Evolutionary conservation across 2,113 vertebrate genomes (phyloP).

Genomic region (Mystacornis crossleyi): DNA sequence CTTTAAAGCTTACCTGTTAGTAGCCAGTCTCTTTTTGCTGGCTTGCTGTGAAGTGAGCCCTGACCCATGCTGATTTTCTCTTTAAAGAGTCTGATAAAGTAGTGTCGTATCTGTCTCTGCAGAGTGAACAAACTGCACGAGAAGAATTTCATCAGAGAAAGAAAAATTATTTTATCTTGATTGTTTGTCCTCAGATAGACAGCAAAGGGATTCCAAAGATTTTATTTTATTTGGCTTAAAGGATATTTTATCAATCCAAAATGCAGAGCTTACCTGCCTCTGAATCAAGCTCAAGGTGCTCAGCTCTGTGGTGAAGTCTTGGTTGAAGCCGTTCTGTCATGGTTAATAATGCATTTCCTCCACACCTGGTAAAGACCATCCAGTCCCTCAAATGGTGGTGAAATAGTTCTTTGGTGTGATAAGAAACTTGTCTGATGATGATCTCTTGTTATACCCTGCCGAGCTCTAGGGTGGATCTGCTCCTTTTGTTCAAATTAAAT

Average conservation of each 20-base stretch:
- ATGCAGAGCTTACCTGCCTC: not conserved
- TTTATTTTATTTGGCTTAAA: not conserved
- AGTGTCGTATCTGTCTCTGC: not conserved
- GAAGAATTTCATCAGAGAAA: not conserved
- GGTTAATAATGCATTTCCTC: not conserved
- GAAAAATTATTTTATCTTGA: not conserved
- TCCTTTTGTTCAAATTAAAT: conserved; percentile 17
- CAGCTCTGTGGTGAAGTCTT: not conserved
- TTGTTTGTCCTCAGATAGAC: not conserved
- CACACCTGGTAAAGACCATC: not conserved
- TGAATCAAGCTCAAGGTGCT: not conserved
- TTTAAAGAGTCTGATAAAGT: not conserved
- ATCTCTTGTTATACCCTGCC: not conserved
- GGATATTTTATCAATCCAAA: not conserved
- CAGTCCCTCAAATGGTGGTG: not conserved
- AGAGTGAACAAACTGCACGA: not conserved
- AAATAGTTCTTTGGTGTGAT: not conserved
- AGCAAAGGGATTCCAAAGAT: not conserved
- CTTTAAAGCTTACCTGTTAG: not conserved
- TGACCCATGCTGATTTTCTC: not conserved
- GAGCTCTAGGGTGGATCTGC: not conserved
- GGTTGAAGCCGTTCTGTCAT: not conserved
- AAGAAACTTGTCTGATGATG: not conserved
- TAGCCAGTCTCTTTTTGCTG: not conserved
- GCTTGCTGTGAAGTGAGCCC: not conserved